Conservation (phyloP, 2,113 vertebrate genomes). For the Pleuronectes platessa region DNA sequence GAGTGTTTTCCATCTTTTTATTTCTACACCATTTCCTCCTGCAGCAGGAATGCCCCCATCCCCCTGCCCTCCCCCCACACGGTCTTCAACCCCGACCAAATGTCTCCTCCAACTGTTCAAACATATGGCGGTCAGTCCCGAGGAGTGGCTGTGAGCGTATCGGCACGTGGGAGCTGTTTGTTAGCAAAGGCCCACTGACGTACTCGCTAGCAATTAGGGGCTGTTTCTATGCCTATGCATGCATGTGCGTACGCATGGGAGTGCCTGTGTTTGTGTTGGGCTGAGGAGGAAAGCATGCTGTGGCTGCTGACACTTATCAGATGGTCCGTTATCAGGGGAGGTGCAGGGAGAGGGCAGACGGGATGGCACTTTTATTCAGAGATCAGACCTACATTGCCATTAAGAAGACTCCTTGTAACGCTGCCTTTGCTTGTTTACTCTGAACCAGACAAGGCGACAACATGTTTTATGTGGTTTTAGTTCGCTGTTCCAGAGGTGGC, state of each 20-base stretch:
- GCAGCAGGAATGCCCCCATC: background rate
- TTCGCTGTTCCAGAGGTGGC: too few relatives aligned
- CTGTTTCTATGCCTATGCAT: background rate
- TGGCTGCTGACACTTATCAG: background rate
- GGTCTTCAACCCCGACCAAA: slow-evolving; percentile 39
- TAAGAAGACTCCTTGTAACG: background rate
- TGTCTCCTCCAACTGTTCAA: slow-evolving; percentile 73
- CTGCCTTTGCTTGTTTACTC: background rate
- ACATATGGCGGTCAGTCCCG: slow-evolving; percentile 83
- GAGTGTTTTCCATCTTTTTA: background rate
- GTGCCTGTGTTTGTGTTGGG: slow-evolving; percentile 6
- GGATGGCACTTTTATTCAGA: background rate
- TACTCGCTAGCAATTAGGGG: slow-evolving; percentile 17
- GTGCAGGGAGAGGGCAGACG: background rate
- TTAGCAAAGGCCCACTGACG: background rate
- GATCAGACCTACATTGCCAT: background rate
- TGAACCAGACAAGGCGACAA: background rate
- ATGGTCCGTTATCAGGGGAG: slow-evolving; percentile 19
- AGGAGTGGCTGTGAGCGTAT: background rate
- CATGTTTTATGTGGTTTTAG: too few relatives aligned
- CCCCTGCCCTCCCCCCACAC: background rate
- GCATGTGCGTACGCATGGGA: background rate
- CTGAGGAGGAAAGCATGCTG: background rate
- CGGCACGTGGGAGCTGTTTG: slow-evolving; percentile 5
- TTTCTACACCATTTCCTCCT: slow-evolving; percentile 4